phyloP scores from a whole-genome alignment of 1,140 invertebrate genomes.

The Oscheius sp. region DNA sequence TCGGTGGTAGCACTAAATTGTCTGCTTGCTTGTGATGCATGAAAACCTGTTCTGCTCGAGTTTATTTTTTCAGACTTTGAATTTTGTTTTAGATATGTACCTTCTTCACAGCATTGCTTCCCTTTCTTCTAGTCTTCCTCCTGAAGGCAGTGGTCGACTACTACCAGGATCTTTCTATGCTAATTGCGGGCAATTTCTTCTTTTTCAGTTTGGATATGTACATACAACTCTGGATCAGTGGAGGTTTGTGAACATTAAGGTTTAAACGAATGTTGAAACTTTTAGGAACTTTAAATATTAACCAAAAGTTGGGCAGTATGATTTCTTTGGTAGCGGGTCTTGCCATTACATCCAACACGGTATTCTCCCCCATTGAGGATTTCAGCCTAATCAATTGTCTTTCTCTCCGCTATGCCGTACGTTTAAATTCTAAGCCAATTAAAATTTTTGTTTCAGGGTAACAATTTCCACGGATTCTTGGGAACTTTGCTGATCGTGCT shows the following conservation, averaged over 20 bases:
- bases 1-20: background rate
- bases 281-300: too few species aligned
- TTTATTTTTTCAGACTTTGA: background rate
- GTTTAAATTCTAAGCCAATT: background rate
- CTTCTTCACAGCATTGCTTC: background rate
- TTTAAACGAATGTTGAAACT: too few species aligned
- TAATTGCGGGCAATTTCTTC: background rate
- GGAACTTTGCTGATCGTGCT: conserved; percentile 27
- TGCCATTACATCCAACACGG: background rate
- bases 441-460: background rate
- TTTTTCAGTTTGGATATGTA: conserved; percentile 15
- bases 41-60: background rate
- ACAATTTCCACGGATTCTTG: conserved; percentile 18
- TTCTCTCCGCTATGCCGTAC: background rate
- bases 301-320: too few species aligned
- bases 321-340: background rate
- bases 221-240: conserved; percentile 4
- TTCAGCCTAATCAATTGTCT: background rate
- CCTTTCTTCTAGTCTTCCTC: background rate
- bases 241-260: conserved; percentile 11
- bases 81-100: background rate
- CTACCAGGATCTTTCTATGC: background rate
- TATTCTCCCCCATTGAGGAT: background rate
- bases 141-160: background rate
- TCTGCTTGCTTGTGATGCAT: background rate